Conservation (phyloP, 2,113 vertebrate species). For the Entomyzon cyanotis region DNA sequence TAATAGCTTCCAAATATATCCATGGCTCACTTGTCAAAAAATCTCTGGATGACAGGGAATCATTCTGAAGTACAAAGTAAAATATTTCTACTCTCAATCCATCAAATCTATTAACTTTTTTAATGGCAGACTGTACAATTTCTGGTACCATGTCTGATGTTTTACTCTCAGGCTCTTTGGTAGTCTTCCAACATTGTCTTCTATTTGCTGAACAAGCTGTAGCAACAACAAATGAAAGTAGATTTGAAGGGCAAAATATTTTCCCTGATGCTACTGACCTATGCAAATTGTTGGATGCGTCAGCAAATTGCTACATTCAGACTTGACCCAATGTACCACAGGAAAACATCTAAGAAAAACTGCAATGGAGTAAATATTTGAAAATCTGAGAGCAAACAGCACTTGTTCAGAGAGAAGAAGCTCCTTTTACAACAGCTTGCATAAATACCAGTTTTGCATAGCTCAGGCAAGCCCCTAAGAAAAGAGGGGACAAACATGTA, state of each 20-base stretch:
- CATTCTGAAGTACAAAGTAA: background rate
- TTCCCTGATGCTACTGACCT: background rate
- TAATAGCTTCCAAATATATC: background rate
- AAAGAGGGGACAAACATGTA: background rate
- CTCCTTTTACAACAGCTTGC: background rate
- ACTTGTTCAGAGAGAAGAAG: background rate
- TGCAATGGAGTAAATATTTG: background rate
- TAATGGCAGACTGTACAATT: background rate
- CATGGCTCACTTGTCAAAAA: background rate
- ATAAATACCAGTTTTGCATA: background rate
- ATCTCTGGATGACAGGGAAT: background rate
- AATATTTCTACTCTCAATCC: background rate
- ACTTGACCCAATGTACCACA: background rate
- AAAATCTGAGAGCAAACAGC: background rate
- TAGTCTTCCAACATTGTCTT: background rate
- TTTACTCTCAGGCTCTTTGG: background rate
- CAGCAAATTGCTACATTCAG: background rate
- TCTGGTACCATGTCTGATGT: background rate
- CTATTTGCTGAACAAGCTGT: constrained; percentile 5
- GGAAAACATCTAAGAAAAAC: background rate
- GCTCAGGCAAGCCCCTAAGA: background rate
- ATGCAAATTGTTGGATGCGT: constrained; percentile 1
- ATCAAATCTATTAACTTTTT: background rate
- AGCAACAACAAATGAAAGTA: background rate
- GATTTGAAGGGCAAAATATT: constrained; percentile 21